Evolutionary conservation across 2,113 vertebrate species (phyloP), one percentile per base, ranked within the genome.

Genomic region (Calyptommatus sinebrachiatus): DNA sequence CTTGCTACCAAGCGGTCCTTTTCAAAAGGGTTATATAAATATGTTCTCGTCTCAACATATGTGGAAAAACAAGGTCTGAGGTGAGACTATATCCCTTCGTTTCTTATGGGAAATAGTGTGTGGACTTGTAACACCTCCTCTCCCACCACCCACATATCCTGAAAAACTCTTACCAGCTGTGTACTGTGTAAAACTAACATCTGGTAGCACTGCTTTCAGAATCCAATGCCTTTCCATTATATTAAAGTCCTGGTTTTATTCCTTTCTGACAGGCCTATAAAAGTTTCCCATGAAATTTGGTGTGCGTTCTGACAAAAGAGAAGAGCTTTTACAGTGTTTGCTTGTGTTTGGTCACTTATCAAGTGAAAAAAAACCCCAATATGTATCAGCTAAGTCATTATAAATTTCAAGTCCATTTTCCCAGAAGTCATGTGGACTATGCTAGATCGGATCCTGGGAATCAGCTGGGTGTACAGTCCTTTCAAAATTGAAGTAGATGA

Each of bases 1-100:
- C 71, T 84, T 80, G 87, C 89, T 90, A 83, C 87, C 8, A 70
- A 87, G 82, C 61, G 78, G 84, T 92, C 84, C 81, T 81, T 86
- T 91, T 92, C 91, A 90, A 89, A 91, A 81, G 86, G 91, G 90
- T 93, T 93, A 93, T 91, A 91, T 88, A 93, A 92, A 92, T 91
- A 91, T 79, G 83, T 85, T 88, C 89, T 87, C 2, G 5, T 81
- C 88, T 88, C 90, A 79, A 90, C 85, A 73, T 86, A 88, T 89
- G 88, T 89, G 89, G 89, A 92, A 92, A 93, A 91, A 91, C 88
- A 92, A 87, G 88, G 90, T 85, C 79, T n/a, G 91, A 91, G 92
- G 90, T 92, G 90, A 92, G 90, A 90, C 79, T 91, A 79, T 85
- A 46, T 4, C 76, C 79, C 88, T 90, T 90, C 87, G 89, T 89